Conservation (phyloP, 2,888 invertebrate genomes). For the Caenorhabditis zanzibari region DNA sequence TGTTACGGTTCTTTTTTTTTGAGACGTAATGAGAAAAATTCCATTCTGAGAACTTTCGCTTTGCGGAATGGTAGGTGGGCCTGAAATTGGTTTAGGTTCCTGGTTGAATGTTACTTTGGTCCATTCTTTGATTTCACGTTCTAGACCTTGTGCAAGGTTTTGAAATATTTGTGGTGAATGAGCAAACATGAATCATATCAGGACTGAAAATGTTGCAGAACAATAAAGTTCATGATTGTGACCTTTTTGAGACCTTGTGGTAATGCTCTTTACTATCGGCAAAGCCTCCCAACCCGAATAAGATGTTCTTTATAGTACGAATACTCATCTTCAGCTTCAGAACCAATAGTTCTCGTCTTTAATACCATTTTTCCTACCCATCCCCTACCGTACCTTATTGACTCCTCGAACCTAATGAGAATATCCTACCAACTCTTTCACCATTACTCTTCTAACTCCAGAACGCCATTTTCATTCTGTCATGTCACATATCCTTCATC, state of each 20-base stretch:
- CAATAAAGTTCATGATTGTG: background rate
- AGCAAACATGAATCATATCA: slow-evolving; percentile 4
- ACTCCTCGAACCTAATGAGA: background rate
- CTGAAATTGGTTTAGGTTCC: slow-evolving; percentile 3
- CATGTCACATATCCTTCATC: slow-evolving; percentile 43
- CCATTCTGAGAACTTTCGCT: background rate
- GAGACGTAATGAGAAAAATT: background rate
- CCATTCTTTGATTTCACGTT: background rate
- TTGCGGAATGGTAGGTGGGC: background rate
- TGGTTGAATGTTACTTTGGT: background rate
- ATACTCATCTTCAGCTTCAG: too few species aligned
- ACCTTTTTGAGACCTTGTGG: too few species aligned
- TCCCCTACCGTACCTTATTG: background rate
- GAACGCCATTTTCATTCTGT: slow-evolving; percentile 9
- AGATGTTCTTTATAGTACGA: too few species aligned
- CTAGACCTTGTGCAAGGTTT: background rate
- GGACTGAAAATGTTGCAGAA: background rate
- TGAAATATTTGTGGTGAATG: background rate
- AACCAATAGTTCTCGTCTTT: too few species aligned
- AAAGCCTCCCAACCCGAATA: too few species aligned
- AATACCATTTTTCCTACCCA: background rate
- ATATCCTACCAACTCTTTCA: background rate
- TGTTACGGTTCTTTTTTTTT: slow-evolving; percentile 14
- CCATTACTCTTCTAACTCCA: background rate
- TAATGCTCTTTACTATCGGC: too few species aligned